phyloP scores from a whole-genome alignment of 2,113 vertebrate species.

The Oryzias javanicus region DNA sequence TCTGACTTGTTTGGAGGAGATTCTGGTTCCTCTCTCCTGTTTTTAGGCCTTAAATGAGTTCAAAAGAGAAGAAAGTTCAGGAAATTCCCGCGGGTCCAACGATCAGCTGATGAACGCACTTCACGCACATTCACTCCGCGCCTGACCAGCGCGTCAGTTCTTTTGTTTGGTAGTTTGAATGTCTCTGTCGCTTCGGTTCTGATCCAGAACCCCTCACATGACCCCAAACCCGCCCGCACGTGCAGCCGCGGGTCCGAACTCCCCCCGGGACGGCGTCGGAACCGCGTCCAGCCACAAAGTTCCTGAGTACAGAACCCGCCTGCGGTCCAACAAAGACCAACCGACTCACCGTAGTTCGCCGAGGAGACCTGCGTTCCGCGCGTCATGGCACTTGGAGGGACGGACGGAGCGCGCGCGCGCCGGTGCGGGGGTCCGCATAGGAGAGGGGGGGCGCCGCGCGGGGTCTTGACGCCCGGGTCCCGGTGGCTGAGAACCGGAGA shows the following conservation, averaged over 20 bases:
- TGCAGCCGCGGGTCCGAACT: slow-evolving; percentile 1
- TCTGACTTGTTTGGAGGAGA: too few relatives aligned
- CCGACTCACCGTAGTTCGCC: slow-evolving; percentile 74
- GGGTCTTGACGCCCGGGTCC: slow-evolving; percentile 23
- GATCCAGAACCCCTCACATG: too few relatives aligned
- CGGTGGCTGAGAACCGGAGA: slow-evolving; percentile 26
- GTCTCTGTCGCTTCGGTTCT: too few relatives aligned
- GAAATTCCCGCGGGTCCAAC: too few relatives aligned
- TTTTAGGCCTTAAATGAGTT: too few relatives aligned
- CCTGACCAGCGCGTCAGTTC: neutral
- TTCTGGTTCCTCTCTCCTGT: too few relatives aligned
- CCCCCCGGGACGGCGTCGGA: neutral
- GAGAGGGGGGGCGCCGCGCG: slow-evolving; percentile 56
- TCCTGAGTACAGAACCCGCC: slow-evolving; percentile 15
- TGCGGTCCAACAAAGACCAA: slow-evolving; percentile 58
- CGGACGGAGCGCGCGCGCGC: slow-evolving; percentile 61
- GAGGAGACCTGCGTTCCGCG: slow-evolving; percentile 71
- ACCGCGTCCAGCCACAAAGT: slow-evolving; percentile 16
- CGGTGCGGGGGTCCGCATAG: slow-evolving; percentile 70
- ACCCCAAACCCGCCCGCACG: neutral
- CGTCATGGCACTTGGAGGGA: slow-evolving; percentile 71
- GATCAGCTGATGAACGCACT: too few relatives aligned
- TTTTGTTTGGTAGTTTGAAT: neutral
- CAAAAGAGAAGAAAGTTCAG: too few relatives aligned
- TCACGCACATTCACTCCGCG: too few relatives aligned